These are phyloP conservation scores for Meriones psammophilus DNA, from an alignment of 2,797 vertebrate genomes.

Conservation along the genomic window DNA sequence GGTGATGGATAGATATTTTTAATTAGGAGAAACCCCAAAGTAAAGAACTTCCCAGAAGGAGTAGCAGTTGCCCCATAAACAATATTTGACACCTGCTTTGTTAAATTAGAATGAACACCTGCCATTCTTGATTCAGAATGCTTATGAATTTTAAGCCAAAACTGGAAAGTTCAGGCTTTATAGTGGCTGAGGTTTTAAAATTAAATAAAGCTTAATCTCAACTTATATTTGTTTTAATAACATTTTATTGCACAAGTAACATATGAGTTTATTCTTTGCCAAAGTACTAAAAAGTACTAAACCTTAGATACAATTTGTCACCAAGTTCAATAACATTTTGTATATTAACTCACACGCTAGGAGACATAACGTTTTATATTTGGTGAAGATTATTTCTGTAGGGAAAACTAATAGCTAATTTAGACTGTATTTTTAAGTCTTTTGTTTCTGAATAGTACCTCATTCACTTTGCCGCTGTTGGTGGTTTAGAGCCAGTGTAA, in stretches of 20 bases:
- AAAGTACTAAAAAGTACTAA: constrained; percentile 27
- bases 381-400: constrained; percentile 20
- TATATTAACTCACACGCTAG: constrained; percentile 29
- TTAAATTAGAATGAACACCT: constrained; percentile 79
- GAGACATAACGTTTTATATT: constrained; percentile 28
- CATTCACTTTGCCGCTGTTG: constrained; percentile 33
- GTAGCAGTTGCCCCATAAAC: constrained; percentile 73
- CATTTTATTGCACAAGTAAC: constrained; percentile 14
- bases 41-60: constrained; percentile 74
- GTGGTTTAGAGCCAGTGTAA: neutral
- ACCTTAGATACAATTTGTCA: neutral
- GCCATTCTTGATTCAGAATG: constrained; percentile 49
- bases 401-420: constrained; percentile 11
- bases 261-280: neutral
- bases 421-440: neutral
- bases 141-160: constrained; percentile 49
- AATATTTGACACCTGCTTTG: constrained; percentile 80
- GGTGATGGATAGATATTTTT: constrained; percentile 77
- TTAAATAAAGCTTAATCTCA: constrained; percentile 50
- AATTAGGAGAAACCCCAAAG: constrained; percentile 77
- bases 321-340: constrained; percentile 3
- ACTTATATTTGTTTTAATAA: constrained; percentile 51
- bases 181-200: constrained; percentile 40
- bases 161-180: neutral
- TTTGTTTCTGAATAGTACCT: constrained; percentile 29